Base-by-base conservation (phyloP, 35 echinoderm and acorn worm genomes). In the Heliocidaris erythrogramma region DNA sequence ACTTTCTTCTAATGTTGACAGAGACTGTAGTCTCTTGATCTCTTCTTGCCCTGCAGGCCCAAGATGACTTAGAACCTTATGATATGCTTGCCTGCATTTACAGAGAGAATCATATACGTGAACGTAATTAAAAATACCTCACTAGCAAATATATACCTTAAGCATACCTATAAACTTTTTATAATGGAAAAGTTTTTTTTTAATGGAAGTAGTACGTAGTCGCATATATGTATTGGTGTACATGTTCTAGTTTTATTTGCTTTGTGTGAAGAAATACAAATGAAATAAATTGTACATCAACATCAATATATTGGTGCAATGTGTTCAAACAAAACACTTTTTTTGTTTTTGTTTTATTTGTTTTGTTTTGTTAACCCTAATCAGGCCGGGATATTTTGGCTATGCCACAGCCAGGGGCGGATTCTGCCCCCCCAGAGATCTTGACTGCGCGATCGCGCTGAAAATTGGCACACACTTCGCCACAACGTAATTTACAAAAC, bases 31-130 rank as follows among this genome's bases (percentile, higher is more conserved):
- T 56, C 48, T 92, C 48, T 24, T 11, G 30, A 16, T 29, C 49
- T 92, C 93, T 71, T 78, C n/a, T 85, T 85, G 69, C 5, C 95
- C 95, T 17, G 49, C 85, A 16, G 86, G 85, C 48, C 93, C 95
- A 61, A 96, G 95, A 90, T 96, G 95, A 56, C 85, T 94, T 14
- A 96, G 60, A 7, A 96, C 92, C 59, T 86, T 94, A 89, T 86
- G 88, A 59, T 96, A 96, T 2, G 95, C 95, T 94, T 96, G 93
- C 86, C 95, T 96, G 47, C 27, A 85, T 49, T 86, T 27, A 93
- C 13, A 52, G 90, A 95, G 24, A 95, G 11, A 42, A 48, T 49
- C 27, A 92, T 56, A 90, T 5, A 90, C 13, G 2, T 24, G 12
- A 32, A 89, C 13, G 31, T 89, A 27, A 89, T 30, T 30, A 89